Conservation (phyloP, 2,797 vertebrate genomes). For the Vultur gryphus region DNA sequence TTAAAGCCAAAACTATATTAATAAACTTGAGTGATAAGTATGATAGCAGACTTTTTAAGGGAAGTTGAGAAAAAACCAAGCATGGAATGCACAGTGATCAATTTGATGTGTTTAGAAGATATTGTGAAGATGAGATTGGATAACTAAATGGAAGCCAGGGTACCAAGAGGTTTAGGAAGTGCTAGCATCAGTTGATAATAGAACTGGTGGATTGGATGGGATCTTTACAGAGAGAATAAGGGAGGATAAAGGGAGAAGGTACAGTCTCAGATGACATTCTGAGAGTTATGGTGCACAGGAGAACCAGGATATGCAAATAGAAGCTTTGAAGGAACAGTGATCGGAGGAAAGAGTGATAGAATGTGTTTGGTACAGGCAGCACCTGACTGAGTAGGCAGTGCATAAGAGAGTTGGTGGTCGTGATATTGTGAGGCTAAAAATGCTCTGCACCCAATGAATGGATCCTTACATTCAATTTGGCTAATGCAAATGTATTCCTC, state of each 20-base stretch:
- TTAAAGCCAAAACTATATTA: neutral
- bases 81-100: neutral
- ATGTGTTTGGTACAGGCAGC: neutral
- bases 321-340: neutral
- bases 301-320: neutral
- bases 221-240: neutral
- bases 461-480: neutral
- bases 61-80: neutral
- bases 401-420: accelerated
- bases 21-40: neutral
- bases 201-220: neutral
- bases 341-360: neutral
- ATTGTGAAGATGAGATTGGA: neutral
- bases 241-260: neutral
- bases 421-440: neutral
- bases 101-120: neutral
- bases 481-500: neutral
- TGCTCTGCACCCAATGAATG: neutral
- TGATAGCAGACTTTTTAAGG: neutral
- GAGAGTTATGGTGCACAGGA: neutral
- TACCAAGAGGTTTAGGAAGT: neutral
- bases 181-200: neutral
- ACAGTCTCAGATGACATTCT: neutral
- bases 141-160: neutral
- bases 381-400: neutral